phyloP scores from a whole-genome alignment of 2,113 vertebrate species.

The Carassius auratus region DNA sequence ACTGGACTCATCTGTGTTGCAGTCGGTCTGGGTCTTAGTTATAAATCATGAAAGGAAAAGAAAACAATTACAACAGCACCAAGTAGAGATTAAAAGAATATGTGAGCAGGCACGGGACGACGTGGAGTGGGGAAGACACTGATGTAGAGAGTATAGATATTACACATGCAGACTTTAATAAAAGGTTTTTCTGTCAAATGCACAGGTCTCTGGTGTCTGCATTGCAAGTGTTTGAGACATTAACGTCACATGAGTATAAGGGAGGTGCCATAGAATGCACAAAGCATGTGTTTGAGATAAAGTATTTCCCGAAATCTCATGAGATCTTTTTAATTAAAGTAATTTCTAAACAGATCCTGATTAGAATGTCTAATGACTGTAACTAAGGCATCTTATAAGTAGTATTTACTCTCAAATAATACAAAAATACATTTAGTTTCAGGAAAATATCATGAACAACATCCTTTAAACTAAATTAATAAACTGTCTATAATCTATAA shows the following conservation, averaged over 20 bases:
- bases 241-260: slow-evolving; percentile 44
- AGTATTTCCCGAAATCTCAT: slow-evolving; percentile 14
- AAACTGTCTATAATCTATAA: too few relatives aligned
- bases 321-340: too few relatives aligned
- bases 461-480: neutral
- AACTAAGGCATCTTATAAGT: neutral
- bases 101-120: slow-evolving; percentile 20
- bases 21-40: neutral
- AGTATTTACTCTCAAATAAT: neutral
- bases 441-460: neutral
- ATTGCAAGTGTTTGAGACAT: slow-evolving; percentile 40
- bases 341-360: neutral
- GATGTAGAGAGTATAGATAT: slow-evolving; percentile 5
- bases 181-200: slow-evolving; percentile 40
- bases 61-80: slow-evolving; percentile 48
- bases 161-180: slow-evolving; percentile 51
- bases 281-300: slow-evolving; percentile 45
- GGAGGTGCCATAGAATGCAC: slow-evolving; percentile 23
- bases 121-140: slow-evolving; percentile 3
- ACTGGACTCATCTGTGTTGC: slow-evolving; percentile 31
- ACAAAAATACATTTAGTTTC: neutral
- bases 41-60: slow-evolving; percentile 43
- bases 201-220: slow-evolving; percentile 44
- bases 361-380: neutral
- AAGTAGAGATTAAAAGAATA: slow-evolving; percentile 50